Evolutionary conservation across 2,888 invertebrate species (phyloP).

Genomic region (Philhelius pedissequus): DNA sequence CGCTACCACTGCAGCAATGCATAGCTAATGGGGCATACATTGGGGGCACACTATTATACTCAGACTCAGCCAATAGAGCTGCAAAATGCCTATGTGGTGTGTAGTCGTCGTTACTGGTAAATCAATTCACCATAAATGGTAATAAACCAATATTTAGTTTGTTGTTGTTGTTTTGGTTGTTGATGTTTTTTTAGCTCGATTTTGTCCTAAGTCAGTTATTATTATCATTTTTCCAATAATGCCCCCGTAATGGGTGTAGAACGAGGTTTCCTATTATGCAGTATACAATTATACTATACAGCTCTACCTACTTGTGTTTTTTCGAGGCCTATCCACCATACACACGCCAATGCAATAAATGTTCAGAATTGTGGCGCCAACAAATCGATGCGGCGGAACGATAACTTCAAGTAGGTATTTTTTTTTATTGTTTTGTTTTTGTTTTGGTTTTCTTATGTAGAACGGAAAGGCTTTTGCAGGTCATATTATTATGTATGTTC

Average conservation of each 20-base stretch:
- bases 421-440: not conserved
- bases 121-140: conserved; percentile 61
- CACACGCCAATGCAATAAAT: conserved; percentile 55
- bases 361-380: conserved; percentile 63
- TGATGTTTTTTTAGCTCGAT: not conserved
- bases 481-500: not conserved
- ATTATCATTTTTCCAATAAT: conserved; percentile 27
- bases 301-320: conserved; percentile 17
- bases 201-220: conserved; percentile 38
- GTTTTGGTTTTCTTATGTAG: not conserved
- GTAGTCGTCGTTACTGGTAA: conserved; percentile 11
- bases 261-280: conserved; percentile 23
- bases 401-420: conserved; percentile 22
- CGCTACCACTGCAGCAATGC: not conserved
- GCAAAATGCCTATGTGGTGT: not conserved
- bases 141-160: conserved; percentile 60
- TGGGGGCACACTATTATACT: conserved; percentile 23
- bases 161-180: conserved; percentile 24
- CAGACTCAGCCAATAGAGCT: not conserved
- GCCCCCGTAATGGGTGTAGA: conserved; percentile 35
- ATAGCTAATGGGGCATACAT: conserved; percentile 13
- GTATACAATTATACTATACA: not conserved
- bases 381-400: conserved; percentile 48
- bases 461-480: conserved; percentile 10
- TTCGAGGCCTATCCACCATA: conserved; percentile 17